Percentiles rank a stretch among this genome's conserved stretches.
Evolutionary conservation across 2,797 vertebrate genomes (phyloP).

Genomic region (Novumbra hubbsi): DNA sequence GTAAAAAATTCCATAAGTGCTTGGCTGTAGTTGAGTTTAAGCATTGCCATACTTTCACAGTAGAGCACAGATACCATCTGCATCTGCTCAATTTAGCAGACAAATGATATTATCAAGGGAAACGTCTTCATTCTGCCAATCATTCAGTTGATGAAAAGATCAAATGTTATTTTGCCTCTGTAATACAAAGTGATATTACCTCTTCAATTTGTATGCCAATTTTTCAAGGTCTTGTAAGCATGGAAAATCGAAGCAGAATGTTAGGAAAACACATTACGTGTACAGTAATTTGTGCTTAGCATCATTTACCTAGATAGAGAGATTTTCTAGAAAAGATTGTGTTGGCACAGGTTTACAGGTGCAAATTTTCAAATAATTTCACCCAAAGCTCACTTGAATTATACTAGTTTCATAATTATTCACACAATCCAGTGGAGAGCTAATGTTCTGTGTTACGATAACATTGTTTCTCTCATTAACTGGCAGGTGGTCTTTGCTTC

Average conservation of each 20-base stretch:
- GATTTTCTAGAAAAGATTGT: not conserved
- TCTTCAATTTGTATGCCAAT: constrained; percentile 7
- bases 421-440: constrained; percentile 11
- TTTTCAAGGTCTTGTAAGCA: constrained; percentile 4
- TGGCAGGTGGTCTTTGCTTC: constrained; percentile 40
- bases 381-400: not conserved
- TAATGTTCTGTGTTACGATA: constrained; percentile 38
- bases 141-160: not conserved
- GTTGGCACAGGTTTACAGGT: not conserved
- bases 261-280: constrained; percentile 14
- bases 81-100: constrained; percentile 9
- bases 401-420: not conserved
- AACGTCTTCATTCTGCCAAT: constrained; percentile 8
- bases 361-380: not conserved
- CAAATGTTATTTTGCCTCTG: constrained; percentile 4
- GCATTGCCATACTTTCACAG: not conserved
- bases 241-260: not conserved
- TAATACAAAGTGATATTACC: constrained; percentile 8
- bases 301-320: constrained; percentile 5
- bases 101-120: not conserved
- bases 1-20: not conserved
- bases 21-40: not conserved
- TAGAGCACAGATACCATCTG: constrained; percentile 6
- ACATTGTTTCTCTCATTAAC: constrained; percentile 40
- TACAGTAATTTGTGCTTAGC: constrained; percentile 3